These are phyloP conservation scores for Dasypogon diadema DNA, from an alignment of 2,888 invertebrate genomes.

Conservation along the genomic window DNA sequence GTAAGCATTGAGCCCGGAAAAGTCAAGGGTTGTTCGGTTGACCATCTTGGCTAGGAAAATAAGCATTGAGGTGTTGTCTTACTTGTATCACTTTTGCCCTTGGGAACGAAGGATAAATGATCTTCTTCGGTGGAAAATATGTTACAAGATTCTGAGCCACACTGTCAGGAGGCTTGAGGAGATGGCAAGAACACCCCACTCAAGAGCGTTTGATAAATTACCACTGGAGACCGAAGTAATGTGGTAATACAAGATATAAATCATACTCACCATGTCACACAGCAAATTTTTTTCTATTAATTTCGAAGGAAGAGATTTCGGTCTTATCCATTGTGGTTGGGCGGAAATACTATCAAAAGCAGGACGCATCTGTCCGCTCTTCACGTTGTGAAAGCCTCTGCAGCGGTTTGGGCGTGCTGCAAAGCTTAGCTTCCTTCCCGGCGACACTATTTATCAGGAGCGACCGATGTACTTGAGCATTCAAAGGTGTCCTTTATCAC, in stretches of 20 bases:
- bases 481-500: slow-evolving; percentile 26
- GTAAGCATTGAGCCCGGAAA: background rate
- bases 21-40: slow-evolving; percentile 48
- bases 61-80: slow-evolving; percentile 41
- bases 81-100: slow-evolving; percentile 40
- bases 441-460: background rate
- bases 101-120: slow-evolving; percentile 41
- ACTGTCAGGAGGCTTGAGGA: background rate
- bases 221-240: slow-evolving; percentile 33
- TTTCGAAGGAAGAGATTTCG: slow-evolving; percentile 15
- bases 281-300: slow-evolving; percentile 42
- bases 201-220: slow-evolving; percentile 40
- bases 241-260: slow-evolving; percentile 50
- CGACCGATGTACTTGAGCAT: background rate
- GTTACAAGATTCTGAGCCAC: slow-evolving; percentile 42
- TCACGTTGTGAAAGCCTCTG: background rate
- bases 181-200: slow-evolving; percentile 16
- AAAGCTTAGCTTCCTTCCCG: background rate
- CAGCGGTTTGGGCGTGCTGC: background rate
- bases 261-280: slow-evolving; percentile 37
- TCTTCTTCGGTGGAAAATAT: slow-evolving; percentile 35
- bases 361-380: background rate
- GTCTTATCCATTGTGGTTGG: background rate
- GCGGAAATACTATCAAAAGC: background rate
- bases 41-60: slow-evolving; percentile 38